phyloP scores from a whole-genome alignment of 1,140 invertebrate species.

The Apis florea region DNA sequence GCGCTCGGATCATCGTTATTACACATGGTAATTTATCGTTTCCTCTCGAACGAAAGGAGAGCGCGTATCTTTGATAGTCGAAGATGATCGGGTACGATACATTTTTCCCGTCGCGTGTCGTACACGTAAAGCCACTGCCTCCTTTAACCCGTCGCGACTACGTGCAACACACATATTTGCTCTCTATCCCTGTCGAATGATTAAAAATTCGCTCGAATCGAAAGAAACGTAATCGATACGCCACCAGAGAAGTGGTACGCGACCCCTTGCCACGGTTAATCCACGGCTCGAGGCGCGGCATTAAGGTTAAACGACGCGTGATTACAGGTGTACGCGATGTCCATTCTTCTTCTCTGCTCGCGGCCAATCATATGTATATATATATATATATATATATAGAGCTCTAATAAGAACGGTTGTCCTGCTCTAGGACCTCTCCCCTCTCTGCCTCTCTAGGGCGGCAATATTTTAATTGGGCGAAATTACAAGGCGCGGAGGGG shows the following conservation, averaged over 20 bases:
- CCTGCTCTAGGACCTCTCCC: conserved; percentile 20
- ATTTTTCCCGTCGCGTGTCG: too few relatives aligned
- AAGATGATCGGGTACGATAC: background rate
- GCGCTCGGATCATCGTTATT: background rate
- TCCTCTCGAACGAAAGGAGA: background rate
- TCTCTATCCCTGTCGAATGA: too few relatives aligned
- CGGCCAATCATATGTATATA: conserved; percentile 45
- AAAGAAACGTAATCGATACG: too few relatives aligned
- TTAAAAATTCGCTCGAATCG: too few relatives aligned
- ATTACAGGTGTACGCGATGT: conserved; percentile 30
- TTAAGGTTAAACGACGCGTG: conserved; percentile 19
- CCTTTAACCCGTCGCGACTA: too few relatives aligned
- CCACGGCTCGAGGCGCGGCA: background rate
- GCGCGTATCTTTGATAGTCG: background rate
- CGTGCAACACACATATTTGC: too few relatives aligned
- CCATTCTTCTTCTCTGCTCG: background rate
- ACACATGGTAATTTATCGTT: background rate
- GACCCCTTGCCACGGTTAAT: conserved; percentile 15
- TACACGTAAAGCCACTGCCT: too few relatives aligned
- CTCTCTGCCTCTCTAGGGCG: conserved; percentile 40
- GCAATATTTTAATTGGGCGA: conserved; percentile 72
- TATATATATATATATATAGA: background rate
- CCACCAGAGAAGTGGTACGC: background rate
- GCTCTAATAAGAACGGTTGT: conserved; percentile 51
- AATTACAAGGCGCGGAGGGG: conserved; percentile 68